Evolutionary conservation across 1,140 invertebrate genomes (phyloP).

Genomic region (Saxidomus purpurata): DNA sequence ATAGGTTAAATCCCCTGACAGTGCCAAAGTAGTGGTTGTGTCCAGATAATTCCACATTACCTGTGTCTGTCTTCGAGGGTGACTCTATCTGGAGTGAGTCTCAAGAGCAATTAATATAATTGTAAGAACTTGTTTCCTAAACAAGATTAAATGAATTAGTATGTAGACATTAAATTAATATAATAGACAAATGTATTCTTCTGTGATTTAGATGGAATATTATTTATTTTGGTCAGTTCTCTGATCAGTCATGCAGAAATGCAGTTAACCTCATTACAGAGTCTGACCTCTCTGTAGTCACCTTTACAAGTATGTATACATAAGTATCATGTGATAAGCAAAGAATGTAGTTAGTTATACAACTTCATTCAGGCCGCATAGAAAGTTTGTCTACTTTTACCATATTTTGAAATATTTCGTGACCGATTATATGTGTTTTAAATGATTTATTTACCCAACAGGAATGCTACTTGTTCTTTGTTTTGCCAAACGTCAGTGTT

Average conservation of each 20-base stretch:
- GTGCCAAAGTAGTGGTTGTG: too few relatives aligned
- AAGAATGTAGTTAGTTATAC: constrained; percentile 19
- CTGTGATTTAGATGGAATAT: too few relatives aligned
- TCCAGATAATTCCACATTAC: too few relatives aligned
- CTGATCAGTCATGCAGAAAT: neutral
- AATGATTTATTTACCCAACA: constrained; percentile 2
- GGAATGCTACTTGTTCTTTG: constrained; percentile 4
- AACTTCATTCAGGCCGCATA: neutral
- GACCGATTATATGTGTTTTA: constrained; percentile 22
- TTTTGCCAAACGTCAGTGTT: neutral
- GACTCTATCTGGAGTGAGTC: too few relatives aligned
- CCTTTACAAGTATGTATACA: neutral
- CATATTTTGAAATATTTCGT: neutral
- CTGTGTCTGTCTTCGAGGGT: too few relatives aligned
- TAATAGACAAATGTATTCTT: too few relatives aligned
- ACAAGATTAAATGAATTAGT: too few relatives aligned
- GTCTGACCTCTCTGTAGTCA: neutral
- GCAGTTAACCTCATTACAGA: neutral
- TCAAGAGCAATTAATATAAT: too few relatives aligned
- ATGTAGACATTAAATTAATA: too few relatives aligned
- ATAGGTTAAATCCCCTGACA: too few relatives aligned
- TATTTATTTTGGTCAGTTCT: neutral
- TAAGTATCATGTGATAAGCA: constrained; percentile 24
- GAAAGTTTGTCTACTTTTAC: neutral
- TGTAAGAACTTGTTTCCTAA: too few relatives aligned